Percentiles rank a stretch among this genome's conserved stretches.
These are phyloP conservation scores for Phylloscopus trochilus DNA, from an alignment of 2,113 vertebrate genomes.

Conservation along the genomic window DNA sequence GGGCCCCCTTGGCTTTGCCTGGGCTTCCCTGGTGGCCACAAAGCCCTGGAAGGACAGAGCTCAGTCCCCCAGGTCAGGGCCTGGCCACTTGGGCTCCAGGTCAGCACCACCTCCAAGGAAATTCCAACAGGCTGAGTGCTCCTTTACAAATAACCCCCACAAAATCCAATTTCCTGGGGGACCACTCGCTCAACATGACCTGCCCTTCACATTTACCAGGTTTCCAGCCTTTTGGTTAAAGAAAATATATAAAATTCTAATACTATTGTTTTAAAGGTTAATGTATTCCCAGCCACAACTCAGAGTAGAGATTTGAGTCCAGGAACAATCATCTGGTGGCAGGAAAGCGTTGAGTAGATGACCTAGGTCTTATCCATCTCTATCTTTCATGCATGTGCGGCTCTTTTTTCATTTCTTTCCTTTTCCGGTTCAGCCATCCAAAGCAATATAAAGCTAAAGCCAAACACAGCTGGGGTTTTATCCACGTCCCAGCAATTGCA, in stretches of 20 bases:
- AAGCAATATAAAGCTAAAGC: not conserved
- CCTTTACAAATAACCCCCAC: not conserved
- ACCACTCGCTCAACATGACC: not conserved
- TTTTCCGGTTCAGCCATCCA: slow-evolving; percentile 35
- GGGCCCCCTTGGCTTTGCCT: accelerated
- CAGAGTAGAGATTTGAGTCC: not conserved
- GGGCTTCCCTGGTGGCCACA: no score
- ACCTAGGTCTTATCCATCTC: slow-evolving; percentile 20
- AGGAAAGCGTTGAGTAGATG: not conserved
- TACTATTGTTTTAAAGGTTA: slow-evolving; percentile 64
- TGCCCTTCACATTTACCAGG: not conserved
- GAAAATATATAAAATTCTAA: slow-evolving; percentile 29
- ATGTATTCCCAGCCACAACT: slow-evolving; percentile 52
- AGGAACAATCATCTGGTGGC: slow-evolving; percentile 10
- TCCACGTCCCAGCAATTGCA: not conserved
- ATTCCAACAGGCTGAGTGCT: not conserved
- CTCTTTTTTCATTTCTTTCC: slow-evolving; percentile 32
- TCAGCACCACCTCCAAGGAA: not conserved
- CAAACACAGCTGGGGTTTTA: not conserved
- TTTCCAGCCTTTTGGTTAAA: not conserved
- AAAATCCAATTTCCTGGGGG: not conserved
- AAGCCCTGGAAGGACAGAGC: not conserved
- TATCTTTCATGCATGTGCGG: not conserved
- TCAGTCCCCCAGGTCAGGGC: not conserved
- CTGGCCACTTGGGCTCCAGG: not conserved